Evolutionary conservation across 2,797 vertebrate genomes (phyloP).

Genomic region (Lepus townsendii): DNA sequence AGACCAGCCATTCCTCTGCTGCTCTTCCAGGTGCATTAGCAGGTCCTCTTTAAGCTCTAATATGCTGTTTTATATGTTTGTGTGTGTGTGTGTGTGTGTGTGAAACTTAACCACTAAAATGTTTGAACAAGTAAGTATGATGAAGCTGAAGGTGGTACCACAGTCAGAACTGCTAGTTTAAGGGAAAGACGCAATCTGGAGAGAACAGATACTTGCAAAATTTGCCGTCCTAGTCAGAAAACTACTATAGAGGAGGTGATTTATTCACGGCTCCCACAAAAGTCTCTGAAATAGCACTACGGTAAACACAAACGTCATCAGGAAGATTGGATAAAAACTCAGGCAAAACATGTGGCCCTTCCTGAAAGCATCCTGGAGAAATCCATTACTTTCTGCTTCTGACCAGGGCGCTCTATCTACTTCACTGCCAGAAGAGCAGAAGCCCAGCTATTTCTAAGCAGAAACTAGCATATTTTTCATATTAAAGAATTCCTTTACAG

Average conservation of each 20-base stretch:
- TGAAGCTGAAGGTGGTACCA: background rate
- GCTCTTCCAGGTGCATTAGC: too few relatives aligned
- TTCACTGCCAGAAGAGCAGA: background rate
- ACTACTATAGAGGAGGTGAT: background rate
- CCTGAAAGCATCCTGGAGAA: background rate
- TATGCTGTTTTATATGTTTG: background rate
- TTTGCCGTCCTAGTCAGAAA: background rate
- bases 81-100: too few relatives aligned
- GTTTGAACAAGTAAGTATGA: background rate
- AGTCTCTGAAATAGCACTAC: background rate
- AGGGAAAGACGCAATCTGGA: slow-evolving; percentile 30
- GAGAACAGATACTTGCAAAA: slow-evolving; percentile 9
- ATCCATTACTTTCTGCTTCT: background rate
- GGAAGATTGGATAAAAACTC: slow-evolving; percentile 27
- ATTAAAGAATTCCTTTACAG: background rate
- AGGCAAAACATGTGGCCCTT: background rate
- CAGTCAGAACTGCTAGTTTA: background rate
- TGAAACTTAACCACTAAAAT: background rate
- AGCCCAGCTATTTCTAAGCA: background rate
- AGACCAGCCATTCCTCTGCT: too few relatives aligned
- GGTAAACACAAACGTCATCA: slow-evolving; percentile 16
- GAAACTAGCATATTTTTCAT: background rate
- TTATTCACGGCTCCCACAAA: background rate
- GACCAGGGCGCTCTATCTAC: background rate
- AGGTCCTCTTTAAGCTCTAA: background rate